A percentile compares a stretch with the other conserved stretches of the same genome.
These are phyloP conservation scores for Oophaga pumilio DNA, from an alignment of 2,113 vertebrate species.

Conservation along the genomic window DNA sequence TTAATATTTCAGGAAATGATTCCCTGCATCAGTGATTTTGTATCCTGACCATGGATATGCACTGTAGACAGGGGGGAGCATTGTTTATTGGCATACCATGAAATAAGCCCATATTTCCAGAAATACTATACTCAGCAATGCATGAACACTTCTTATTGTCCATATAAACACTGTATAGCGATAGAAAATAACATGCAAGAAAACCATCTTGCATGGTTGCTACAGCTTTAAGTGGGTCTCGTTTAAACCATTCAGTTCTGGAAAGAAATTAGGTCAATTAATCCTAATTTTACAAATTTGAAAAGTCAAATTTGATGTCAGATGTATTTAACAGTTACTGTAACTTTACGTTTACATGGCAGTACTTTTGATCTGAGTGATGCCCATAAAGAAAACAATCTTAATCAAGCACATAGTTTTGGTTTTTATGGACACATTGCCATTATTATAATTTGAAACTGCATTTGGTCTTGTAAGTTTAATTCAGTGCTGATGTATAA, in stretches of 20 bases:
- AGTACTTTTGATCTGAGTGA: too few species aligned
- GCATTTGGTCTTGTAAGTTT: too few species aligned
- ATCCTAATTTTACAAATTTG: too few species aligned
- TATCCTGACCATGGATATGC: neutral
- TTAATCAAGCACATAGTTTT: too few species aligned
- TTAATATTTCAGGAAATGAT: constrained; percentile 26
- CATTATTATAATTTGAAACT: too few species aligned
- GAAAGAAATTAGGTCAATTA: neutral
- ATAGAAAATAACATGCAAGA: neutral
- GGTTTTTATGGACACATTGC: too few species aligned
- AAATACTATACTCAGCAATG: neutral
- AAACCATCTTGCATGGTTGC: neutral
- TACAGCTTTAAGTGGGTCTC: neutral
- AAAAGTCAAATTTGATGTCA: too few species aligned
- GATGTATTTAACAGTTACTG: too few species aligned
- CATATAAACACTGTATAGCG: neutral
- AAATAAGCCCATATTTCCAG: constrained; percentile 5
- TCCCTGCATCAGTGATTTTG: constrained; percentile 15
- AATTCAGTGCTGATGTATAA: too few species aligned
- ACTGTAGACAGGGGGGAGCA: neutral
- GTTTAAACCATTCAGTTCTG: neutral
- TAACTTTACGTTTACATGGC: too few species aligned
- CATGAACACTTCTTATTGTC: too few species aligned
- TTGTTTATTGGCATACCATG: constrained; percentile 3
- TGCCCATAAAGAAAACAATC: too few species aligned